phyloP scores from a whole-genome alignment of 2,797 vertebrate species.

The Distichodus sexfasciatus region DNA sequence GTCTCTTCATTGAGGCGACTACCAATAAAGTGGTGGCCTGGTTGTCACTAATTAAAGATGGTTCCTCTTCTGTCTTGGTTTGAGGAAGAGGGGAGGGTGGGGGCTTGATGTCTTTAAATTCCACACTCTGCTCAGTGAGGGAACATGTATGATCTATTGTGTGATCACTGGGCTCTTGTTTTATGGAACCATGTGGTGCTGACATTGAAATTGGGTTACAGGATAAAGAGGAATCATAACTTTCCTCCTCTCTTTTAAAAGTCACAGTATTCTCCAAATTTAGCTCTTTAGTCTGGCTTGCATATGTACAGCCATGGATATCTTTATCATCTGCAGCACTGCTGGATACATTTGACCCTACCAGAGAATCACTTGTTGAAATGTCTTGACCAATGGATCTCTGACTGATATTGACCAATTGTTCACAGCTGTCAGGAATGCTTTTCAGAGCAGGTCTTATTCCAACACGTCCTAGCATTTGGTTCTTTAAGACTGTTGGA shows the following conservation, averaged over 20 bases:
- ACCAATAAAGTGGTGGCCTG: constrained; percentile 73
- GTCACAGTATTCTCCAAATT: constrained; percentile 66
- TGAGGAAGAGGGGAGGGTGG: constrained; percentile 42
- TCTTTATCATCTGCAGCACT: constrained; percentile 43
- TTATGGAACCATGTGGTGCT: constrained; percentile 49
- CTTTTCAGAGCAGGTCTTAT: constrained; percentile 2
- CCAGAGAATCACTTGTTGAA: constrained; percentile 14
- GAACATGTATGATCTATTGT: constrained; percentile 58
- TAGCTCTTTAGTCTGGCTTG: constrained; percentile 9
- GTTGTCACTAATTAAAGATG: constrained; percentile 57
- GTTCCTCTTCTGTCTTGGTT: constrained; percentile 59
- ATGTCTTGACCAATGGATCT: constrained; percentile 20
- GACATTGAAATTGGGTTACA: background rate
- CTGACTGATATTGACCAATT: constrained; percentile 49
- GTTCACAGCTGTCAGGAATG: background rate
- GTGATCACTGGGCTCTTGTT: constrained; percentile 59
- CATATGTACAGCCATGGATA: constrained; percentile 1
- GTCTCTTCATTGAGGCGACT: constrained; percentile 78
- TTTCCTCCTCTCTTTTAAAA: constrained; percentile 72
- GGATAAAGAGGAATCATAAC: constrained; percentile 32
- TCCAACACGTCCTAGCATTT: background rate
- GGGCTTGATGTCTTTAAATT: constrained; percentile 55
- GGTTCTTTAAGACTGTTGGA: background rate
- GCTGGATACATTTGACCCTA: constrained; percentile 21
- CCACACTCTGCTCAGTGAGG: constrained; percentile 47